Percentiles rank a stretch among this genome's conserved stretches.
These are phyloP conservation scores for Scartelaos histophorus DNA, from an alignment of 2,113 vertebrate species.

Conservation along the genomic window DNA sequence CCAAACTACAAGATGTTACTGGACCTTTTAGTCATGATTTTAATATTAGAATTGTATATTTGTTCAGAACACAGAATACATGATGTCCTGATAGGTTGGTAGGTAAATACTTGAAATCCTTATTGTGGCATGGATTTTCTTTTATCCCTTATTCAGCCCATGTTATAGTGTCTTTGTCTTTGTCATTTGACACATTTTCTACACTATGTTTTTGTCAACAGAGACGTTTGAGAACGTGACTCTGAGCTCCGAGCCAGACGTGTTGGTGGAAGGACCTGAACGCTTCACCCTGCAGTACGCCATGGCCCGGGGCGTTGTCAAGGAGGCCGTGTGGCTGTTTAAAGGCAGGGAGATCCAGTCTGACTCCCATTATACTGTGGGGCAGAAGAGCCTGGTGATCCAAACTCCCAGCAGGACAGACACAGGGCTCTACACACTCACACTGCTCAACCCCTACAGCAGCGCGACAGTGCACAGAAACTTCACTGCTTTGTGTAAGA, in stretches of 20 bases:
- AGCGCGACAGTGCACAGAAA: neutral
- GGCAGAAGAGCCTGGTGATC: conserved; percentile 51
- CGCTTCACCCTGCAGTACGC: conserved; percentile 51
- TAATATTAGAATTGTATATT: no score
- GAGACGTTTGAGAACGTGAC: conserved; percentile 55
- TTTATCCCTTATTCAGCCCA: no score
- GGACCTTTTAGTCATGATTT: no score
- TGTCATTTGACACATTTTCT: neutral
- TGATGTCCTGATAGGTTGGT: no score
- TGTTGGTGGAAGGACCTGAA: conserved; percentile 50
- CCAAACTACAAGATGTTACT: no score
- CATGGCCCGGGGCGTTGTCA: conserved; percentile 51
- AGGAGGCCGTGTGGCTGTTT: conserved; percentile 60
- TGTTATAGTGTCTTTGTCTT: neutral
- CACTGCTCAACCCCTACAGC: conserved; percentile 72
- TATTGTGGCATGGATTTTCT: neutral
- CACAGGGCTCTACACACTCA: conserved; percentile 58
- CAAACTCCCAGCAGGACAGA: conserved; percentile 44
- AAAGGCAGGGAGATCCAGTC: conserved; percentile 35
- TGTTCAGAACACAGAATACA: no score
- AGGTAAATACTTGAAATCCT: no score
- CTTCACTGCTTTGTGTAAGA: conserved; percentile 70
- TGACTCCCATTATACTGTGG: conserved; percentile 47
- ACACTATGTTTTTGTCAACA: conserved; percentile 21
- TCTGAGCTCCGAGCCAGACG: conserved; percentile 20